Base-by-base conservation (phyloP, 2,797 vertebrate species). In the Meda fulgida region DNA sequence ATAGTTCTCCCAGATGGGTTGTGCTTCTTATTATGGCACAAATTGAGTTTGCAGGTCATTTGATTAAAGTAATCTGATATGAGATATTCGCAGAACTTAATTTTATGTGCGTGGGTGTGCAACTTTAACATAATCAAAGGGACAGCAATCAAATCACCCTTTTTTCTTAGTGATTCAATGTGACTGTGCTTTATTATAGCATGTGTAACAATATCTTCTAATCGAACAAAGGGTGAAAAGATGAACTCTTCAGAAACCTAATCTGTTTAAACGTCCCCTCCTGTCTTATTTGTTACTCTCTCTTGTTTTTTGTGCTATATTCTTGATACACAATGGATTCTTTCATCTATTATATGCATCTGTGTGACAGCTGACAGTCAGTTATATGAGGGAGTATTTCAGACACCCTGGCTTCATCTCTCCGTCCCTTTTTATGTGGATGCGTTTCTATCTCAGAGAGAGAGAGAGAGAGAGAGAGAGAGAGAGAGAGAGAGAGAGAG, bases 41-140 rank as follows among this genome's bases (percentile, higher is more conserved):
- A 93, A 93, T 92, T 89, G 84, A 88, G 90, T 94, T 93, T 90
- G 84, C 89, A 90, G 90, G 88, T 89, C 88, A 94, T 93, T 93
- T 89, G 89, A 93, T 94, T 90, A 92, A 92, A 89, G 85, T 89
- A 92, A 93, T 85, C 90, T 31, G 77, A 93, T 93, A 91, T 80
- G 48, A 21, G 76, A 88, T 80, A 83, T 84, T 84, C 65, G 29
- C 53, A 36, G 65, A 84, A 83, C 73, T 51, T 78, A 16, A 73
- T 80, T 87, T 75, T 63, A 36, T 9, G 46, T 77, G 72, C 51
- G 21, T 78, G 21, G 65, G 71, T 55, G 72, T 31, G 38, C 76
- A 76, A 65, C 76, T 43, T 85, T 85, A 88, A 51, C 40, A 26
- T 31, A 67, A 65, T 76, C 79, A 29, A 63, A 80, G 29, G 21